These are phyloP conservation scores for Anas capensis DNA, from an alignment of 2,797 vertebrate genomes.

Conservation along the genomic window DNA sequence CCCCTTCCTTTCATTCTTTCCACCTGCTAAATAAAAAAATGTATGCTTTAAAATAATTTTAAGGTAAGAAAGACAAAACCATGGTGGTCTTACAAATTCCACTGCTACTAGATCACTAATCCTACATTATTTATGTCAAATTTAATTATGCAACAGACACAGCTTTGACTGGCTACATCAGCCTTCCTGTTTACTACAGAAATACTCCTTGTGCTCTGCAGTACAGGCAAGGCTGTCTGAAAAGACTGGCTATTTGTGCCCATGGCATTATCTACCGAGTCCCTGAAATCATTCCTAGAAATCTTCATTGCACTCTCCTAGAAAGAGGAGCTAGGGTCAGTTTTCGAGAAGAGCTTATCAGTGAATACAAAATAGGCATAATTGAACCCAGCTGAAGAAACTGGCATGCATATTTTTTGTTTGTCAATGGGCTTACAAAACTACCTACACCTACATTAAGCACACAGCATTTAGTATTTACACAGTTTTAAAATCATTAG, in stretches of 20 bases:
- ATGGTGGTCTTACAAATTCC: fast-evolving
- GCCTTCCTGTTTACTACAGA: background rate
- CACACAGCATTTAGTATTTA: background rate
- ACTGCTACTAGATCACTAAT: background rate
- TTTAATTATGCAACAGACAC: background rate
- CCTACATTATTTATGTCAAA: background rate
- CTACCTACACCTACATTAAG: fast-evolving
- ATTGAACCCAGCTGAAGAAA: background rate
- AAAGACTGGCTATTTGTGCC: background rate
- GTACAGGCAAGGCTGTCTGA: background rate
- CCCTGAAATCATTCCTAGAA: fast-evolving
- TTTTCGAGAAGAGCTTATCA: background rate
- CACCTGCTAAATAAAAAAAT: slow-evolving; percentile 34
- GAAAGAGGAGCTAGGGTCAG: background rate
- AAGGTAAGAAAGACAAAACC: background rate
- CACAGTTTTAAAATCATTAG: background rate
- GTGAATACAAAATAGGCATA: background rate
- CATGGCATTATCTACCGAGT: background rate
- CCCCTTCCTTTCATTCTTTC: slow-evolving; percentile 90
- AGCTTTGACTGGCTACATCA: background rate
- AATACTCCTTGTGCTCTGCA: background rate
- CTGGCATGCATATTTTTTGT: fast-evolving
- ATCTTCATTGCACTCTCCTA: background rate
- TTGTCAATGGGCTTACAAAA: background rate
- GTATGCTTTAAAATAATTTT: background rate